Base-by-base conservation (phyloP, 1,140 invertebrate species). In the Polyergus mexicanus region DNA sequence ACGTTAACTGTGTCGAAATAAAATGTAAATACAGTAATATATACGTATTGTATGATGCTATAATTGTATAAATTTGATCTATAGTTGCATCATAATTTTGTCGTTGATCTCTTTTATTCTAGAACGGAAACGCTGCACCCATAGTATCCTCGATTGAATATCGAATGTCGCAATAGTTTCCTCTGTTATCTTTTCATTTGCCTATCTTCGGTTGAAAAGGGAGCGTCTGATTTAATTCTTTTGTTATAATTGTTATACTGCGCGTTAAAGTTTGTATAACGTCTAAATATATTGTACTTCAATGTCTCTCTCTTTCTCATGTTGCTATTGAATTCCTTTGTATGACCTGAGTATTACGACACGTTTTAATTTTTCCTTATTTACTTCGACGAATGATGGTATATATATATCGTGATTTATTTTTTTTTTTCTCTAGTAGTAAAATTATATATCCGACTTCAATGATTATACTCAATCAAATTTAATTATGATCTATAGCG, bases 391-490 rank as follows among this genome's bases (percentile, higher is more conserved):
- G 38, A 1, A 1, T 35, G 2, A 10, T 19, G 13, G 11, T n/a
- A n/a, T 51, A 51, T 3, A 8, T 68, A 5, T 7, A 58, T 25
- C 3, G 51, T 10, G 25, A 60, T 60, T 60, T 58, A 72, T 60
- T 25, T 78, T 13, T 28, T 28, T 44, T 11, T 16, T 11, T 4
- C 13, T 3, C 11, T 13, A n/a, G 22, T n/a, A 71, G 56, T 44
- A 81, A 72, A 32, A 71, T 81, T 81, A 32, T 32, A 32, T 32
- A 71, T 71, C 7, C 22, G 22, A 44, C 65, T n/a, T 71, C 41
- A 71, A 72, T 44, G 66, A 81, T 44, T 81, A 22, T 51, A 38
- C 32, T 81, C 16, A 72, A 35, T 7, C 2, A 51, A 51, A 51
- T 56, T 11, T 22, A 28, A 35, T 28, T 16, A 10, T 22, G 13